Base-by-base conservation (phyloP, 1,140 invertebrate genomes). In the Euglossa dilemma region DNA sequence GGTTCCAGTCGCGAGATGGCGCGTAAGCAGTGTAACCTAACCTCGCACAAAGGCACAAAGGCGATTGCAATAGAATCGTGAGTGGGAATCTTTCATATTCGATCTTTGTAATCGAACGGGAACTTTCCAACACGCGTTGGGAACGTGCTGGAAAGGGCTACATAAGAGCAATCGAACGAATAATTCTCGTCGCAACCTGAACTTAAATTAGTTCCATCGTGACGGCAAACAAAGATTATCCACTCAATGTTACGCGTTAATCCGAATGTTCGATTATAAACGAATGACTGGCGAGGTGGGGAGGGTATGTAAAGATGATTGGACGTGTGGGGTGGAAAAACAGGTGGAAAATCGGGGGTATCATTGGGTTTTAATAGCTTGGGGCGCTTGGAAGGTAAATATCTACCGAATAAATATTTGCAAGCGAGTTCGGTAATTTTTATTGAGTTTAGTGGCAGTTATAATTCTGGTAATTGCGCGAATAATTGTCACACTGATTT, bases 201-300 rank as follows among this genome's bases (percentile, higher is more conserved):
- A 83, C 52, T 83, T 83, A 83, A 77, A 83, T 83, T 67, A 52
- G 47, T 76, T 83, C n/a, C 56, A 23, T 36, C 18, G 16, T n/a
- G 45, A 25, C 23, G 16, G 45, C 74, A 77, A 83, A 77, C 74
- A 70, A 63, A 52, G 25, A 78, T 78, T 61, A 83, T 83, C 23
- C 45, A 7, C 54, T 18, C n/a, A 1, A 28, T 20, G 47, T 36
- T 18, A 57, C 52, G 52, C 54, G 52, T 82, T 76, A 61, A 77
- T 83, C 23, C 54, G 57, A 57, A 43, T 69, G 75, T 36, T 63
- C n/a, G 25, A 50, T 50, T 73, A 20, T 66, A 43, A 66, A 43
- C 23, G 36, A 66, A 66, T 20, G 63, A 66, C 9, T 43, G 57
- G 54, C 36, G 28, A 43, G 18, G 36, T 36, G 28, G 28, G 6